These are phyloP conservation scores for Oligia fasciuncula DNA, from an alignment of 2,888 invertebrate genomes.

Conservation along the genomic window DNA sequence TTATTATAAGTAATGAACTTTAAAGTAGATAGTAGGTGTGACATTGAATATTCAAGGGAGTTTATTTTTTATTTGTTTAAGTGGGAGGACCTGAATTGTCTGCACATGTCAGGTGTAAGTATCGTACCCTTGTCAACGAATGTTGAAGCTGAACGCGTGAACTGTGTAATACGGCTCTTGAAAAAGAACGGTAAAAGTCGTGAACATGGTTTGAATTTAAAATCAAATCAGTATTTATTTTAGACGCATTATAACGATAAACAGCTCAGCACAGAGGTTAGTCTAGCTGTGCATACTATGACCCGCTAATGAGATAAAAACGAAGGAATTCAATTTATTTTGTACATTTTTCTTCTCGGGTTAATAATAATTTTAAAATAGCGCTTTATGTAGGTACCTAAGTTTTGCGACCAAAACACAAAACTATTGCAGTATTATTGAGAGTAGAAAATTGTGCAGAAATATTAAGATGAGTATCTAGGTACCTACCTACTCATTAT, in stretches of 20 bases:
- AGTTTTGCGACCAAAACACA: no score
- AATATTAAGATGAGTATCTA: not conserved
- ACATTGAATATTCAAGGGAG: constrained; percentile 34
- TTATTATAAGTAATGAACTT: constrained; percentile 50
- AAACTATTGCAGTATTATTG: not conserved
- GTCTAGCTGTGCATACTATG: no score
- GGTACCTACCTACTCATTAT: no score
- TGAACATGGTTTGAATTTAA: not conserved
- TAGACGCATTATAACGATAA: not conserved
- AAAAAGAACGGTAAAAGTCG: not conserved
- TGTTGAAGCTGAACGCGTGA: not conserved
- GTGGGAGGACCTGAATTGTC: not conserved
- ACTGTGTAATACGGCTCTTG: not conserved
- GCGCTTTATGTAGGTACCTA: not conserved
- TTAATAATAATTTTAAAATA: not conserved
- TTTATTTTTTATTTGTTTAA: constrained; percentile 30
- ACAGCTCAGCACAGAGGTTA: not conserved
- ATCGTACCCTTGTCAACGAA: constrained; percentile 32
- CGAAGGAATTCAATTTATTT: not conserved
- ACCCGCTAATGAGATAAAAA: no score
- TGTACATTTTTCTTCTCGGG: not conserved
- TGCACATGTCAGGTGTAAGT: constrained; percentile 13
- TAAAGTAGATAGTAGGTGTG: constrained; percentile 26
- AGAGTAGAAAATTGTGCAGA: not conserved
- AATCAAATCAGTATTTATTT: not conserved